A percentile compares a stretch with the other conserved stretches of the same genome.
Conservation (phyloP, 2,888 invertebrate species). For the Pseudolycoriella hygida region DNA sequence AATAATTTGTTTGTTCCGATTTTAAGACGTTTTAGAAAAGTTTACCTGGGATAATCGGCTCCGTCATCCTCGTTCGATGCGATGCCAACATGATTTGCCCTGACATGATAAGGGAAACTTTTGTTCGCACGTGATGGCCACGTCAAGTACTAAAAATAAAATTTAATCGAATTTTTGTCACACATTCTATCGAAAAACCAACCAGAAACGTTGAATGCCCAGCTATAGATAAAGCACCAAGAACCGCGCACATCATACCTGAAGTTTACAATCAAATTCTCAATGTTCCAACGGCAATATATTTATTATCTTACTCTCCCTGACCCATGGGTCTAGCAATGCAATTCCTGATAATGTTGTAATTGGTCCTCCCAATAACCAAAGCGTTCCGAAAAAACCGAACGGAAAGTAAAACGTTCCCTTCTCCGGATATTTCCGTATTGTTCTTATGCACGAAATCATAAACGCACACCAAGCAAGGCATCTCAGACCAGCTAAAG, state of each 20-base stretch:
- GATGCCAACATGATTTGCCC: conserved; percentile 68
- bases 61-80: conserved; percentile 28
- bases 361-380: conserved; percentile 72
- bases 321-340: conserved; percentile 63
- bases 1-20: too few species aligned
- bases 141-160: conserved; percentile 47
- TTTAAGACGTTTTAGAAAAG: conserved; percentile 10
- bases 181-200: conserved; percentile 10
- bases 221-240: conserved; percentile 12
- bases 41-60: conserved; percentile 16
- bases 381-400: conserved; percentile 62
- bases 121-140: conserved; percentile 72
- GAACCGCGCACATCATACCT: not conserved
- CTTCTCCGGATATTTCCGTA: conserved; percentile 71
- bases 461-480: conserved; percentile 72
- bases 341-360: conserved; percentile 62
- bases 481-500: conserved; percentile 53
- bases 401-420: conserved; percentile 67
- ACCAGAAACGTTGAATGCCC: conserved; percentile 58
- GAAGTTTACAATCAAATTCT: too few species aligned
- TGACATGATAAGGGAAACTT: conserved; percentile 80
- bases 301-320: conserved; percentile 50
- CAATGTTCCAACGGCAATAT: conserved; percentile 39
- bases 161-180: not conserved
- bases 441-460: conserved; percentile 37